Evolutionary conservation across 2,113 vertebrate genomes (phyloP).

Genomic region (Clupea harengus): DNA sequence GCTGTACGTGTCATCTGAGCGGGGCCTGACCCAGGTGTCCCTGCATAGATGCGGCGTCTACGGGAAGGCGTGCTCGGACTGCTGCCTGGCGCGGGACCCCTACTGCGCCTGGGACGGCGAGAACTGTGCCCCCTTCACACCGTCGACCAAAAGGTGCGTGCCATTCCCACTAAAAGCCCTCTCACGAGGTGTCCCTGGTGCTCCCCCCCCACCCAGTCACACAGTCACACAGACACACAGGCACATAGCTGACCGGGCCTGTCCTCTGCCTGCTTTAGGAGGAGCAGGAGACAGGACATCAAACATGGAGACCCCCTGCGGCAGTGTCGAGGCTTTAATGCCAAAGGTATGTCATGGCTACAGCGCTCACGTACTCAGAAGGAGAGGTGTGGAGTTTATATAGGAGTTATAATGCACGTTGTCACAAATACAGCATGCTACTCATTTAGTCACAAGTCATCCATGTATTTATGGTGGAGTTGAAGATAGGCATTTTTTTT

Average conservation of each 20-base stretch:
- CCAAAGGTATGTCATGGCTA: conserved; percentile 76
- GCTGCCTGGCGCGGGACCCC: conserved; percentile 81
- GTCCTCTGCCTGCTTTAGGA: conserved; percentile 62
- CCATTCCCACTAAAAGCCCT: not conserved
- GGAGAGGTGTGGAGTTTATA: not conserved
- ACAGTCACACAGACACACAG: not conserved
- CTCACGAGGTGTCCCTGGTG: not conserved
- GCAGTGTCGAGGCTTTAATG: conserved; percentile 93
- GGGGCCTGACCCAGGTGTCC: conserved; percentile 80
- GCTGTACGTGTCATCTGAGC: conserved; percentile 81
- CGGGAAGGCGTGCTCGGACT: conserved; percentile 80
- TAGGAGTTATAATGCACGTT: not conserved
- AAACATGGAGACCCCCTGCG: conserved; percentile 91
- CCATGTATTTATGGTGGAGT: not conserved
- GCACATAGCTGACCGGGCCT: not conserved
- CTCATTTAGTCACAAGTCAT: not conserved
- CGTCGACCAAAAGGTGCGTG: conserved; percentile 72
- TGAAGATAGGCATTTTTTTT: not conserved
- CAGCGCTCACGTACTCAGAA: not conserved
- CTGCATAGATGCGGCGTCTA: conserved; percentile 79
- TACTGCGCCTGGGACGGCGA: conserved; percentile 84
- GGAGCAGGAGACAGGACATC: conserved; percentile 92
- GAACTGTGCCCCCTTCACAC: conserved; percentile 78
- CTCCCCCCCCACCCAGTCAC: not conserved
- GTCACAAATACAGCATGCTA: not conserved